Evolutionary conservation across 2,113 vertebrate species (phyloP).

Genomic region (Himantopus leucocephalus): DNA sequence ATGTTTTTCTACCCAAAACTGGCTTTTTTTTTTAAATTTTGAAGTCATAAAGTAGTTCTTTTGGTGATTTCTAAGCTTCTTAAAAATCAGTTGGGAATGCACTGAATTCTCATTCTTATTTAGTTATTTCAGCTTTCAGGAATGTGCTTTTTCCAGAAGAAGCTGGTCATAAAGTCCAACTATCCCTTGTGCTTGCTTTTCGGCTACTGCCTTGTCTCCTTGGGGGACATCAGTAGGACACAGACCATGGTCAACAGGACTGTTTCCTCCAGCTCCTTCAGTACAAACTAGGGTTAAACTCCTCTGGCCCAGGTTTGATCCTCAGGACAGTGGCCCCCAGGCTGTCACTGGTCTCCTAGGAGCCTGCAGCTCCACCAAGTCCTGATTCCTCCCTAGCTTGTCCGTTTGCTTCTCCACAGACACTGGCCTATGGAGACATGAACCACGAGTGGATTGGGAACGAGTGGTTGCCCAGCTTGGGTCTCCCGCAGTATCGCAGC

Average conservation of each 20-base stretch:
- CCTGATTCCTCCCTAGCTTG: background rate
- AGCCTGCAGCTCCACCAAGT: background rate
- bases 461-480: slow-evolving; percentile 93
- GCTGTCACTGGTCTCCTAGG: background rate
- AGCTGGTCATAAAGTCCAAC: background rate
- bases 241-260: background rate
- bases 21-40: background rate
- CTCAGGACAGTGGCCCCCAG: background rate
- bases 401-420: slow-evolving; percentile 73
- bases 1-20: background rate
- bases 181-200: background rate
- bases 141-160: background rate
- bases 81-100: background rate
- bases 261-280: background rate
- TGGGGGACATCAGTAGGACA: background rate
- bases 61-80: background rate
- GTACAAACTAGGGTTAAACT: background rate
- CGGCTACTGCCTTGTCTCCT: background rate
- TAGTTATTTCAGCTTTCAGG: background rate
- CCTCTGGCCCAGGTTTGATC: background rate
- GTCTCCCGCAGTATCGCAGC: slow-evolving; percentile 95
- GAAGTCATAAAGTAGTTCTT: background rate
- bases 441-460: slow-evolving; percentile 99
- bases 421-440: slow-evolving; percentile 96
- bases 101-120: background rate